phyloP scores from a whole-genome alignment of 2,113 vertebrate genomes.

The Haplochromis vanheusdeni region DNA sequence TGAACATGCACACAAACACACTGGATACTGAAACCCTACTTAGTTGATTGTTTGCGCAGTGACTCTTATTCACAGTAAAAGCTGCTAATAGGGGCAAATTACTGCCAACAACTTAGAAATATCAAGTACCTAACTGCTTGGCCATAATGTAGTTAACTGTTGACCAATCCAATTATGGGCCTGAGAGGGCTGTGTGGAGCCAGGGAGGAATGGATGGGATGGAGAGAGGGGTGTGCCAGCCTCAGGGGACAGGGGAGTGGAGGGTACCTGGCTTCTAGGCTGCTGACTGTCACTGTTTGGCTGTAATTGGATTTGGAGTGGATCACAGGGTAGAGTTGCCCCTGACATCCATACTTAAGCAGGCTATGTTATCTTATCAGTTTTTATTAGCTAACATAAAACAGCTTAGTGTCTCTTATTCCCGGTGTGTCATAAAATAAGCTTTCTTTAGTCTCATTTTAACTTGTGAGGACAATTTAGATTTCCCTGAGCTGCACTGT shows the following conservation, averaged over 20 bases:
- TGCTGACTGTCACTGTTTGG: constrained; percentile 73
- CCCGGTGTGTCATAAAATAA: not conserved
- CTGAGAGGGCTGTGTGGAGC: constrained; percentile 33
- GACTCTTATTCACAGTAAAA: constrained; percentile 80
- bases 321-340: constrained; percentile 49
- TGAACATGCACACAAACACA: constrained; percentile 13
- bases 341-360: constrained; percentile 31
- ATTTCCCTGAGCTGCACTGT: not conserved
- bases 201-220: constrained; percentile 43
- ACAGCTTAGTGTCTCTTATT: constrained; percentile 10
- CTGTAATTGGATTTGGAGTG: constrained; percentile 79
- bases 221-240: constrained; percentile 27
- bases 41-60: constrained; percentile 70
- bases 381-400: constrained; percentile 52
- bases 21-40: constrained; percentile 34
- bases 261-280: constrained; percentile 78
- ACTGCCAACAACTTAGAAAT: constrained; percentile 80
- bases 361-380: constrained; percentile 57
- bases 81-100: constrained; percentile 86
- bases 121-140: constrained; percentile 80
- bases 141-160: constrained; percentile 84
- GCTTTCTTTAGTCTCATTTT: not conserved
- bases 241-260: constrained; percentile 39
- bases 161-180: constrained; percentile 81
- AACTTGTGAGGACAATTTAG: not conserved